Conservation (phyloP, 1,140 invertebrate genomes). For the Ericerus pela region DNA sequence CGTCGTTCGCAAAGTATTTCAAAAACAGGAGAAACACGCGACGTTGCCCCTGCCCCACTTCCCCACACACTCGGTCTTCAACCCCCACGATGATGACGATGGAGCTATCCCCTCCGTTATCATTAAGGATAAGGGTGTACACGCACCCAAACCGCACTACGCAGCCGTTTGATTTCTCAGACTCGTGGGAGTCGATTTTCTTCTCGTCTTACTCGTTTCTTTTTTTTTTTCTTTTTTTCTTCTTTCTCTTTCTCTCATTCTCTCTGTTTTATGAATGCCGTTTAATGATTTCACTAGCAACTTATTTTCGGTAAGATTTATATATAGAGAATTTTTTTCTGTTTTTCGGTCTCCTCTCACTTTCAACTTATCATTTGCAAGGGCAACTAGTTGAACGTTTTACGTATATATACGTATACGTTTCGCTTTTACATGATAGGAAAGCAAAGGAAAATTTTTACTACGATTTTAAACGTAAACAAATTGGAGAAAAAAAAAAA, state of each 20-base stretch:
- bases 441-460: no score
- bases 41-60: background rate
- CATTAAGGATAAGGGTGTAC: background rate
- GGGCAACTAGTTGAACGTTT: slow-evolving; percentile 6
- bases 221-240: background rate
- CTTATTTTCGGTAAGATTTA: slow-evolving; percentile 4
- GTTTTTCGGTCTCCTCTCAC: background rate
- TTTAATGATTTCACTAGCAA: slow-evolving; percentile 3
- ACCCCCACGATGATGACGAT: no score
- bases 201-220: background rate
- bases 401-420: no score
- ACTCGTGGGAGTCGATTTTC: slow-evolving; percentile 6
- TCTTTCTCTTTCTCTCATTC: background rate
- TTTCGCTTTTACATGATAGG: no score
- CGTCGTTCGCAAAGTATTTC: no score
- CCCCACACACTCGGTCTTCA: background rate
- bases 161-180: slow-evolving; percentile 8
- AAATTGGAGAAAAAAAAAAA: no score
- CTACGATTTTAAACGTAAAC: no score
- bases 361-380: background rate
- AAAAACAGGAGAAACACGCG: slow-evolving; percentile 5
- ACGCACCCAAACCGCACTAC: slow-evolving; percentile 1
- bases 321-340: background rate
- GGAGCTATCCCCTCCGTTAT: background rate
- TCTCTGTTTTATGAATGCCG: no score